phyloP scores from a whole-genome alignment of 2,797 vertebrate species.

The Spheniscus humboldti region DNA sequence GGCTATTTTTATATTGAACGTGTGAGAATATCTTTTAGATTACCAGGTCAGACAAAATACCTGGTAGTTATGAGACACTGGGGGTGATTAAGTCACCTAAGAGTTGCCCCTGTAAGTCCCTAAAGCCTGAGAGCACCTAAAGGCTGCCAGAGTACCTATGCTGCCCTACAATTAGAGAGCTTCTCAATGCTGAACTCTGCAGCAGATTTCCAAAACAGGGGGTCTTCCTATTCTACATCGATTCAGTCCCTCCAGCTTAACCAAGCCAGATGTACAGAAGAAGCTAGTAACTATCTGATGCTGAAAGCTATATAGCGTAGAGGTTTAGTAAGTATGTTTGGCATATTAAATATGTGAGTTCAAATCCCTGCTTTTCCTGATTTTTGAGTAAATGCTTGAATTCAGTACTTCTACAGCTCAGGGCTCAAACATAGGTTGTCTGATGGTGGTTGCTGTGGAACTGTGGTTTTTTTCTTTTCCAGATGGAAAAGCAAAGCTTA shows the following conservation, averaged over 20 bases:
- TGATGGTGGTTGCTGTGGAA: background rate
- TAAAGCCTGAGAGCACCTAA: background rate
- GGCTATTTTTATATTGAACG: background rate
- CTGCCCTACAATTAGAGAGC: background rate
- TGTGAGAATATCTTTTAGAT: background rate
- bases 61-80: background rate
- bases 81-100: background rate
- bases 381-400: background rate
- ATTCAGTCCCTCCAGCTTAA: background rate
- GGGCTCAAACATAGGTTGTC: background rate
- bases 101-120: background rate
- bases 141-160: background rate
- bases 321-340: background rate
- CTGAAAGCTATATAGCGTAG: background rate
- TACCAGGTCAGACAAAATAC: background rate
- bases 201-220: background rate
- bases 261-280: background rate
- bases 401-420: background rate
- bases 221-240: background rate
- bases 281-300: background rate
- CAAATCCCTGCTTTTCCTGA: background rate
- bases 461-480: background rate
- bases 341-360: background rate
- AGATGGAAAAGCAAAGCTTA: background rate
- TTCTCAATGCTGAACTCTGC: background rate